A percentile compares a stretch with the other conserved stretches of the same genome.
phyloP scores from a whole-genome alignment of 2,888 invertebrate species.

The Phragmatobia fuliginosa region DNA sequence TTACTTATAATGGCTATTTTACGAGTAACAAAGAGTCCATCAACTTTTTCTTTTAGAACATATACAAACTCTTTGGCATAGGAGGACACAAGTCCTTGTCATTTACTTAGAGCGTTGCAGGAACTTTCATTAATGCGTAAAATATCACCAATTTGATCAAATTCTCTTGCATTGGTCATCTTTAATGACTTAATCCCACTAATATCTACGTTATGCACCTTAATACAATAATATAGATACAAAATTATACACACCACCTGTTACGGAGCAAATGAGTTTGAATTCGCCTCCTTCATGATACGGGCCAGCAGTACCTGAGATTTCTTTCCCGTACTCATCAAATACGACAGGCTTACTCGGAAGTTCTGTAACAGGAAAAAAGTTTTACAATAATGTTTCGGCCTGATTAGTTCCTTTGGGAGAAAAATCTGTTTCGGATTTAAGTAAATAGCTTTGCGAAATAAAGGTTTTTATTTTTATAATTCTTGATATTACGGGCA shows the following conservation, averaged over 20 bases:
- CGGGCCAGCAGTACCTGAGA: conserved; percentile 89
- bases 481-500: neutral
- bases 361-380: conserved; percentile 87
- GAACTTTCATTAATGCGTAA: neutral
- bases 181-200: neutral
- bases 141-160: neutral
- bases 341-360: conserved; percentile 91
- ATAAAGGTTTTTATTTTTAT: neutral
- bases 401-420: conserved; percentile 20
- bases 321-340: conserved; percentile 89
- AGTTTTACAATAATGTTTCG: conserved; percentile 12
- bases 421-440: conserved; percentile 14
- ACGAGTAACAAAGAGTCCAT: neutral
- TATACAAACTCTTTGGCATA: neutral
- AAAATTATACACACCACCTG: conserved; percentile 87
- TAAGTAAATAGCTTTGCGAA: conserved; percentile 8
- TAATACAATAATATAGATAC: neutral
- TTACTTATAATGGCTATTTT: neutral
- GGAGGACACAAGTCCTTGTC: no score
- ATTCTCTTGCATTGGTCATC: neutral
- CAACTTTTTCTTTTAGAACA: neutral
- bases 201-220: neutral
- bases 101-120: no score
- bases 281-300: conserved; percentile 91
- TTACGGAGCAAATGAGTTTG: conserved; percentile 91